Conservation (phyloP, 2,113 vertebrate genomes). For the Misgurnus anguillicaudatus region DNA sequence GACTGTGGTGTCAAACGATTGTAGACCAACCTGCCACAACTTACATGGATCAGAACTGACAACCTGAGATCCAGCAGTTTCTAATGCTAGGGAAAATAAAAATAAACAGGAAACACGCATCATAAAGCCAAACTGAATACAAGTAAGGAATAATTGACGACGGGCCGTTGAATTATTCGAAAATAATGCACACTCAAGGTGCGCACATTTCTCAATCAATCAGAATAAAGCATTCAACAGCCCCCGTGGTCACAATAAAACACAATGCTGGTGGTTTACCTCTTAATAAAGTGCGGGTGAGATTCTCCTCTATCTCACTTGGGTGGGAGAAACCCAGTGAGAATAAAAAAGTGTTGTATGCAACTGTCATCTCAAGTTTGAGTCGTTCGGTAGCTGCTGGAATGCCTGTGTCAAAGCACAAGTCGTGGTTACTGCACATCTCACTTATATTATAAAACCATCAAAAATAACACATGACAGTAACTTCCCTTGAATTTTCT, state of each 20-base stretch:
- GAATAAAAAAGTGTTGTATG: constrained; percentile 69
- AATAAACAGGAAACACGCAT: neutral
- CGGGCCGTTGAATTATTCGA: too few species aligned
- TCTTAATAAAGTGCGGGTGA: constrained; percentile 64
- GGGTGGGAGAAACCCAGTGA: constrained; percentile 56
- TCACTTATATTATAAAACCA: neutral
- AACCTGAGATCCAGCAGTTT: constrained; percentile 43
- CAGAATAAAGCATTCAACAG: neutral
- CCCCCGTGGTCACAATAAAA: neutral
- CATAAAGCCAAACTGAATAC: neutral
- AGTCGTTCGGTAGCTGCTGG: constrained; percentile 59
- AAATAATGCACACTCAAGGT: too few species aligned
- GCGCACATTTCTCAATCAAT: too few species aligned
- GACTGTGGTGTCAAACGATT: constrained; percentile 47
- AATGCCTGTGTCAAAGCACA: constrained; percentile 60
- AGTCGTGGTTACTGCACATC: neutral
- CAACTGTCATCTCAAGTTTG: constrained; percentile 69
- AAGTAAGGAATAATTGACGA: too few species aligned
- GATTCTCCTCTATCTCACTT: constrained; percentile 59
- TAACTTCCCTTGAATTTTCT: constrained; percentile 70
- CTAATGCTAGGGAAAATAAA: constrained; percentile 59
- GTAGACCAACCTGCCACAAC: constrained; percentile 65
- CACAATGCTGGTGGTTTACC: constrained; percentile 48
- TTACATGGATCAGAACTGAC: constrained; percentile 37
- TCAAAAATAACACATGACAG: neutral